Base-by-base conservation (phyloP, 2,113 vertebrate species). In the Lipotes vexillifer region DNA sequence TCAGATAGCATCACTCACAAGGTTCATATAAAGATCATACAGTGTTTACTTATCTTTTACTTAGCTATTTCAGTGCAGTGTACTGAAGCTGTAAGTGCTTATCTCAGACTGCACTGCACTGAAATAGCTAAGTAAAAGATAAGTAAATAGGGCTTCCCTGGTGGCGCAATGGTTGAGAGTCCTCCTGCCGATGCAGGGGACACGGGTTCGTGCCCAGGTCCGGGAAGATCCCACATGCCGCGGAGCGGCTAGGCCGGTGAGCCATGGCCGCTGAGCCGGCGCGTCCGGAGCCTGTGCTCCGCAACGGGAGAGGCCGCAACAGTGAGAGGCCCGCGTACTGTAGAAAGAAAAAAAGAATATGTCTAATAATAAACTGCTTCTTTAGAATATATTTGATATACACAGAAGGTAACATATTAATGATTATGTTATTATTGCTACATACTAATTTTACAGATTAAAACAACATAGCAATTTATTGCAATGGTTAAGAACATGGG, bases 351-450 rank as follows among this genome's bases (percentile, higher is more conserved):
- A 46, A 46, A 83, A 96, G 29, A 83, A 55, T 84, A n/a, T 90
- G 38, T 46, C 74, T 57, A 57, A 57, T 57, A 57, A 21, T 57
- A 57, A 57, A 57, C 55, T 57, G 55, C 55, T 57, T 61, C 75
- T 80, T 89, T 61, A 68, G 68, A 75, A 94, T 93, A 80, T 10
- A 93, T 52, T n/a, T 7, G 36, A 78, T 74, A 59, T 33, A 93
- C 80, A 90, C 29, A 57, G 90, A 97, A 84, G 29, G 33, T 83
- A 93, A 94, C 66, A 93, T 46, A 78, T 36, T 69, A 59, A 63
- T 89, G n/a, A 88, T 71, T 81, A 68, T 82, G 41, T 72, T 63
- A 27, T 29, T 80, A 77, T 38, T 95, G 92, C 41, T 92, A 44
- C 27, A 68, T 44, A 63, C 31, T 80, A 9, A 94, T 81, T 93